These are phyloP conservation scores for Orthosia gothica DNA, from an alignment of 2,888 invertebrate genomes.

Conservation along the genomic window DNA sequence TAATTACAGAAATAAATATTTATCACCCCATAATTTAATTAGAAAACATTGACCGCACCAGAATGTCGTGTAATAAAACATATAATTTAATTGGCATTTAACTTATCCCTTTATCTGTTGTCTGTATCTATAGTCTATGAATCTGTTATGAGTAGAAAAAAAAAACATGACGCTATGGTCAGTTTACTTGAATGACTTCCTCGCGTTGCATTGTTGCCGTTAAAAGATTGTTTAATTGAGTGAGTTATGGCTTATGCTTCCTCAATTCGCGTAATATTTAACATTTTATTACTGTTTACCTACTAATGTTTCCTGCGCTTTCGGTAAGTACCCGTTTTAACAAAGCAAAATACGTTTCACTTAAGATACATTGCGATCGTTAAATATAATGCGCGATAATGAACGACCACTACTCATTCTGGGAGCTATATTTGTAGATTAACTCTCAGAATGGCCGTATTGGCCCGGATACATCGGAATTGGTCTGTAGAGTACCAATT, in stretches of 20 bases:
- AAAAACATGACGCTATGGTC: conserved; percentile 71
- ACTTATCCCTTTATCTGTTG: conserved; percentile 58
- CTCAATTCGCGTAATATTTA: conserved; percentile 76
- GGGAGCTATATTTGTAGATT: conserved; percentile 52
- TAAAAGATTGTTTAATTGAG: conserved; percentile 76
- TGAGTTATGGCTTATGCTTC: conserved; percentile 76
- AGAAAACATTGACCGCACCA: conserved; percentile 50
- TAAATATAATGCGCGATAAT: conserved; percentile 66
- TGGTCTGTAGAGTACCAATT: conserved; percentile 44
- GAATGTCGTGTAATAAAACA: conserved; percentile 58
- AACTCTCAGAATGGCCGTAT: conserved; percentile 48
- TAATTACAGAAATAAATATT: conserved; percentile 55
- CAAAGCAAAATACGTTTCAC: conserved; percentile 66
- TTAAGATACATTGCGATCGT: conserved; percentile 62
- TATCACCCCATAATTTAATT: conserved; percentile 50
- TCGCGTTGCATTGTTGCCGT: conserved; percentile 69
- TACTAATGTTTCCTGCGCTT: conserved; percentile 77
- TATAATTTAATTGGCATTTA: conserved; percentile 70
- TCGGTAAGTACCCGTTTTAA: conserved; percentile 72
- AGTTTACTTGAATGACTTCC: conserved; percentile 78
- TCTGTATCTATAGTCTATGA: conserved; percentile 43
- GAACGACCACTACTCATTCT: conserved; percentile 45
- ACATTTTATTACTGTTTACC: conserved; percentile 72
- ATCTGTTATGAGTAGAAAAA: conserved; percentile 55
- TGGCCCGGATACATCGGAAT: conserved; percentile 56